These are phyloP conservation scores for Phlogophora meticulosa DNA, from an alignment of 2,888 invertebrate species.

Conservation along the genomic window DNA sequence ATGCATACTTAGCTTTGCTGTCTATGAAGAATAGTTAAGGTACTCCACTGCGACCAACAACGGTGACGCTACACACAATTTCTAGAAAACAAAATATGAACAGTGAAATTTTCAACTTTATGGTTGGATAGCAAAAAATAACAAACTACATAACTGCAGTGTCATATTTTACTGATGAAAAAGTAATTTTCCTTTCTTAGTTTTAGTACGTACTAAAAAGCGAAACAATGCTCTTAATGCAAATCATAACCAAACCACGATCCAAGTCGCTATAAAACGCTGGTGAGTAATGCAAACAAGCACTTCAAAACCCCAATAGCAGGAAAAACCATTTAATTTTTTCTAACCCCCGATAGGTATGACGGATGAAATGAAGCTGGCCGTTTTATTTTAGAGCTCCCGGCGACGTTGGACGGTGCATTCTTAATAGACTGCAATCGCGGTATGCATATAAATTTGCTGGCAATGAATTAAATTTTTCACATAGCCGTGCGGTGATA, in stretches of 20 bases:
- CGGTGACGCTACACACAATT: too few species aligned
- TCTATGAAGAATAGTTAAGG: too few species aligned
- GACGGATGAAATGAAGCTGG: slow-evolving; percentile 77
- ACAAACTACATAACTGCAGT: too few species aligned
- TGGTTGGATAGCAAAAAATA: too few species aligned
- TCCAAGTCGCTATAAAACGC: not conserved
- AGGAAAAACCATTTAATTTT: slow-evolving; percentile 40
- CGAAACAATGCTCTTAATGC: not conserved
- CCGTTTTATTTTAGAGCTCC: slow-evolving; percentile 78
- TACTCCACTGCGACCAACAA: too few species aligned
- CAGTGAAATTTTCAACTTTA: too few species aligned
- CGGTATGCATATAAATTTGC: slow-evolving; percentile 86
- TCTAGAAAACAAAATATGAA: too few species aligned
- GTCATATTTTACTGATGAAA: not conserved
- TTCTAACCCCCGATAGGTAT: slow-evolving; percentile 59
- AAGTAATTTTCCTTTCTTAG: not conserved
- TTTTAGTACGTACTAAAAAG: not conserved
- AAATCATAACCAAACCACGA: not conserved
- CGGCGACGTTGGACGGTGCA: slow-evolving; percentile 78
- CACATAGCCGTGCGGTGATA: slow-evolving; percentile 78
- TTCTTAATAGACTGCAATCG: slow-evolving; percentile 84
- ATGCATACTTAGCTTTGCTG: too few species aligned
- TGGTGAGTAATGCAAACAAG: slow-evolving; percentile 29
- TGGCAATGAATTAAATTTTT: slow-evolving; percentile 85
- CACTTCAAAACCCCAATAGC: slow-evolving; percentile 24